Conservation (phyloP, 2,888 invertebrate genomes). For the Aspidiotus destructor region DNA sequence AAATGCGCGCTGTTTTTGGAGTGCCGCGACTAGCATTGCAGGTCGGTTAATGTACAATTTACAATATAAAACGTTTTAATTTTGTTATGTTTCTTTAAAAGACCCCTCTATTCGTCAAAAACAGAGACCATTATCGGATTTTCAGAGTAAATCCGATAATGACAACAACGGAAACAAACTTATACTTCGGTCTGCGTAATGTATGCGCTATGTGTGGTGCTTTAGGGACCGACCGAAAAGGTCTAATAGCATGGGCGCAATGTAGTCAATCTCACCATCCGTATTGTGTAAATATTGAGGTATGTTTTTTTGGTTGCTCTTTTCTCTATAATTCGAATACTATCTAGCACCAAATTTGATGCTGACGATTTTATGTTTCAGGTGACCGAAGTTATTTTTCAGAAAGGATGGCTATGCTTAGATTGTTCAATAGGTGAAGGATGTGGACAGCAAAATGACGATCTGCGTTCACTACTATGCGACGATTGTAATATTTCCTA, state of each 20-base stretch:
- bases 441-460: conserved; percentile 93
- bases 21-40: conserved; percentile 68
- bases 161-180: conserved; percentile 75
- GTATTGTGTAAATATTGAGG: conserved; percentile 92
- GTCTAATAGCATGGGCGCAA: conserved; percentile 87
- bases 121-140: conserved; percentile 46
- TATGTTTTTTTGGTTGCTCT: conserved; percentile 41
- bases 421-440: conserved; percentile 99
- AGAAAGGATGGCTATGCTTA: conserved; percentile 93
- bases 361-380: background rate
- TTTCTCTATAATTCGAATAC: background rate
- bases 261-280: conserved; percentile 99
- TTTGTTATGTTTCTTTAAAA: background rate
- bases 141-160: conserved; percentile 46
- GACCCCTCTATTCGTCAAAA: conserved; percentile 34
- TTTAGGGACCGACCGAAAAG: conserved; percentile 89
- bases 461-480: conserved; percentile 84
- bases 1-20: conserved; percentile 75
- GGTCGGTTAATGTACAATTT: conserved; percentile 46
- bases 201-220: conserved; percentile 94
- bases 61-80: background rate
- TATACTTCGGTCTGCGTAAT: conserved; percentile 83
- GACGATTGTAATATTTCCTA: conserved; percentile 99
- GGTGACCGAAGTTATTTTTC: conserved; percentile 83
- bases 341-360: background rate